Percentiles rank a stretch among this genome's conserved stretches.
phyloP scores from a whole-genome alignment of 2,888 invertebrate genomes.

The Lysandra bellargus region DNA sequence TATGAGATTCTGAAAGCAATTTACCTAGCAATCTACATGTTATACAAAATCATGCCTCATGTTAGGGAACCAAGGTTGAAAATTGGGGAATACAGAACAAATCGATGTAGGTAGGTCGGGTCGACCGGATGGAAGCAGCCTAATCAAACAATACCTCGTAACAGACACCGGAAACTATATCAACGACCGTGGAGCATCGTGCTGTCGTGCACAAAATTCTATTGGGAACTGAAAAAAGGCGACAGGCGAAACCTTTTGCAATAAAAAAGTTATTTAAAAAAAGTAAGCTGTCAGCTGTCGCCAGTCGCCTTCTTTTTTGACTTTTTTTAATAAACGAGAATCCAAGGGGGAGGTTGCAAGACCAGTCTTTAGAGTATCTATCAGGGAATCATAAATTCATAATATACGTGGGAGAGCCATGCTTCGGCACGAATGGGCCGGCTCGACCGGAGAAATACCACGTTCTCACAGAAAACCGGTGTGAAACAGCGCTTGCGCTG shows the following conservation, averaged over 20 bases:
- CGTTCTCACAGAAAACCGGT: no score
- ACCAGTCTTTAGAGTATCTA: no score
- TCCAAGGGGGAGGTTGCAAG: no score
- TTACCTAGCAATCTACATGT: background rate
- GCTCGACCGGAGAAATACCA: no score
- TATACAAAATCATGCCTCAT: background rate
- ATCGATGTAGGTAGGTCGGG: background rate
- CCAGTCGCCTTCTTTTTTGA: no score
- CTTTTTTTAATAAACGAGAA: no score
- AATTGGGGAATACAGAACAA: background rate
- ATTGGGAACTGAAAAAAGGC: background rate
- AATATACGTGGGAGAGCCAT: background rate
- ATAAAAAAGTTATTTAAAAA: background rate
- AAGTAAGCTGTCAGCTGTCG: background rate
- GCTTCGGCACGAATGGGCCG: no score
- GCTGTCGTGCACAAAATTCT: background rate
- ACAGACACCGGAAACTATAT: conserved; percentile 71
- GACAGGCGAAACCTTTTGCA: background rate
- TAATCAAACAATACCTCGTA: conserved; percentile 42
- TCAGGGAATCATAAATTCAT: background rate
- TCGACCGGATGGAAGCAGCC: conserved; percentile 9
- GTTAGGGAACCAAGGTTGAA: background rate
- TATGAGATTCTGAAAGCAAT: conserved; percentile 5
- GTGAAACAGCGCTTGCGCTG: no score
- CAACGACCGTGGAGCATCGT: conserved; percentile 38